phyloP scores from a whole-genome alignment of 2,113 vertebrate species.

The Manacus vitellinus region DNA sequence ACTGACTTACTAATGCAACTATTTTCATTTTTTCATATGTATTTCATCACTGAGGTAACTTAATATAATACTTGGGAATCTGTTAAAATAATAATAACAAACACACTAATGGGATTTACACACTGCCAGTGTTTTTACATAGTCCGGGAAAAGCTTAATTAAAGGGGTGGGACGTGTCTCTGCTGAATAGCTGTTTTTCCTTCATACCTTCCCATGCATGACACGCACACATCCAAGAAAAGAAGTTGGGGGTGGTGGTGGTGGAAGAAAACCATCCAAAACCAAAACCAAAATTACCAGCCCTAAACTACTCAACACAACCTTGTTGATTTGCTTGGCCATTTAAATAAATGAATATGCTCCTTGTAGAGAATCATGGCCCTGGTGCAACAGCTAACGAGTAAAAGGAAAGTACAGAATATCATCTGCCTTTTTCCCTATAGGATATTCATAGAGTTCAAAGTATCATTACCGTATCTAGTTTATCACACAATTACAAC shows the following conservation, averaged over 20 bases:
- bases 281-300: not conserved
- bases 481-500: not conserved
- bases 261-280: slow-evolving; percentile 29
- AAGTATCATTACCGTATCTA: not conserved
- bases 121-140: slow-evolving; percentile 49
- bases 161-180: slow-evolving; percentile 28
- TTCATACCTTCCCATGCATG: slow-evolving; percentile 52
- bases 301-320: not conserved
- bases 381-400: not conserved
- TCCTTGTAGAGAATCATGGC: not conserved
- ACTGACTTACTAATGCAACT: not conserved
- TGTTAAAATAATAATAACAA: slow-evolving; percentile 39
- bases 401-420: not conserved
- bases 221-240: slow-evolving; percentile 40
- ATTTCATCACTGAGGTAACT: slow-evolving; percentile 23
- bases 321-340: not conserved
- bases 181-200: slow-evolving; percentile 57
- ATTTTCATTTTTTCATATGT: slow-evolving; percentile 39
- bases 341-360: not conserved
- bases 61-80: slow-evolving; percentile 18
- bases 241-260: not conserved
- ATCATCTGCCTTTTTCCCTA: not conserved
- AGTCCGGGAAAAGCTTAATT: slow-evolving; percentile 58
- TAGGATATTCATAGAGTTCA: not conserved
- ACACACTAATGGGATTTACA: slow-evolving; percentile 20